Percentiles rank a stretch among this genome's conserved stretches.
These are phyloP conservation scores for Onychomys torridus DNA, from an alignment of 2,797 vertebrate genomes.

Conservation along the genomic window DNA sequence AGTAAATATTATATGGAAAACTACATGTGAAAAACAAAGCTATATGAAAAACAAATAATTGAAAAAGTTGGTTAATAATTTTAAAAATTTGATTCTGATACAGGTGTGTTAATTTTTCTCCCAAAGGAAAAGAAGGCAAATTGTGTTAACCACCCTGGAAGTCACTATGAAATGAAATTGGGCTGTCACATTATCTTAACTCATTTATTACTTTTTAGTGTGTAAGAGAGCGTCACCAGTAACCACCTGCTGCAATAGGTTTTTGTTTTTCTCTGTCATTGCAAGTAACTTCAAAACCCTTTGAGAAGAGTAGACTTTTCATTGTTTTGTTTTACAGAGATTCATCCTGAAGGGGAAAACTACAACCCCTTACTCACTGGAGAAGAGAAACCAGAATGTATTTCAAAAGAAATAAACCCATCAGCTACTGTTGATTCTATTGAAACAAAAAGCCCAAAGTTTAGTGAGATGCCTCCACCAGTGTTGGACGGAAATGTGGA, in stretches of 20 bases:
- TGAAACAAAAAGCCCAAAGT: constrained; percentile 42
- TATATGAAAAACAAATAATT: neutral
- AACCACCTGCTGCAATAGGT: neutral
- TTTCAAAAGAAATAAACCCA: constrained; percentile 64
- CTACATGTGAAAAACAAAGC: neutral
- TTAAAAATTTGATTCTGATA: neutral
- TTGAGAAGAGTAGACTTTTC: constrained; percentile 63
- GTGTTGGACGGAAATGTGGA: constrained; percentile 65
- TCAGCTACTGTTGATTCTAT: constrained; percentile 55
- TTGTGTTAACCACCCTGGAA: neutral
- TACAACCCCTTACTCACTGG: constrained; percentile 47
- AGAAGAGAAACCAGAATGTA: constrained; percentile 77
- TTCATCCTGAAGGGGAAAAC: constrained; percentile 72
- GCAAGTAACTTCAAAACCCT: constrained; percentile 30
- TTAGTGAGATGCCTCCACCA: constrained; percentile 53
- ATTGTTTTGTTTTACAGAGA: constrained; percentile 77
- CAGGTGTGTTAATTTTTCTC: neutral
- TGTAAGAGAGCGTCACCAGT: neutral
- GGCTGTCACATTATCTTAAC: neutral
- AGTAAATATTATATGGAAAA: neutral
- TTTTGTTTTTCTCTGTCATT: neutral
- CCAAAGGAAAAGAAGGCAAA: neutral
- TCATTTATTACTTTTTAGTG: constrained; percentile 21
- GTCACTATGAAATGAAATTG: constrained; percentile 15
- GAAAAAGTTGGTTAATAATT: neutral